Base-by-base conservation (phyloP, 1,140 invertebrate genomes). In the Patella vulgata region DNA sequence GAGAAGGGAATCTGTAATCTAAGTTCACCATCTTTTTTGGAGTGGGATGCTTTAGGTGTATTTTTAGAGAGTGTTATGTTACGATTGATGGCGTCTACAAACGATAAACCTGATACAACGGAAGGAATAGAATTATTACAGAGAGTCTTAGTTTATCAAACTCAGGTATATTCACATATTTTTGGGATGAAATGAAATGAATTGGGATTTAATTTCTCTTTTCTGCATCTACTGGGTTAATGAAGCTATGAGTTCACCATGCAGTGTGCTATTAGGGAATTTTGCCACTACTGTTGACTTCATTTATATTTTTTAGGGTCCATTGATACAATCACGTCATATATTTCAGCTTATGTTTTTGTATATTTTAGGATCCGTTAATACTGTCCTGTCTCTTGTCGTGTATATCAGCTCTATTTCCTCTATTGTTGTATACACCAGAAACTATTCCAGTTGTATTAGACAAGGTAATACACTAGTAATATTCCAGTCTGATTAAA, bases 371-470 rank as follows among this genome's bases (percentile, higher is more conserved):
- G 82, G 83, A 85, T 70, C 80, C 82, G 4, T 53, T 93, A 47
- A 87, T 95, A 27, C 82, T 94, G 14, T 95, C 93, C 0, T 88
- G 90, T 50, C 79, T 95, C 39, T 84, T 97, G 1, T 96, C 94
- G 0, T 93, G 93, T 79, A 92, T 96, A 59, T 96, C 94, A 19
- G 91, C 93, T 0, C 86, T 97, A 0, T 95, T 96, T 79, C 91
- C 95, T 11, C 96, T 95, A 80, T 86, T 96, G 19, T 93, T 91
- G 71, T 63, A 93, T 91, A 91, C 92, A 1, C 91, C 91, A 19
- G 91, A 92, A 1, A 87, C 92, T 23, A 74, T 96, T 47, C 91
- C 91, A 0, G 87, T 89, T 28, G 92, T 96, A 4, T 78, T 96
- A 19, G 90, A 95, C 57, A 95, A 94, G 74, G 84, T 85, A 68